Evolutionary conservation across 2,888 invertebrate genomes (phyloP).

Genomic region (Tachina lurida): DNA sequence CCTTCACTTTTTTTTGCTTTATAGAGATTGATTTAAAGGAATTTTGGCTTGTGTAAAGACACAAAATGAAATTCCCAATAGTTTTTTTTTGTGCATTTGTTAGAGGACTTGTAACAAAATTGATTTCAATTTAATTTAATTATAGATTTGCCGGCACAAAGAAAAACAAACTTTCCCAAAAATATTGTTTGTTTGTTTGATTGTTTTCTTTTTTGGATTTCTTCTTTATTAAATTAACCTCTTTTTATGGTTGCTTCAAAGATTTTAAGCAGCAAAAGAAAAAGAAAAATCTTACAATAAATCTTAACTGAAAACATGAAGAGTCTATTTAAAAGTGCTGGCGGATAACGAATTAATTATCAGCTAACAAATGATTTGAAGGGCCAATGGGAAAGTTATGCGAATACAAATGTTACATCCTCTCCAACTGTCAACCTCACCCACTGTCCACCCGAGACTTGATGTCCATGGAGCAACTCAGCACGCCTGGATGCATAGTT

Average conservation of each 20-base stretch:
- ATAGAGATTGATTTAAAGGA: slow-evolving; percentile 33
- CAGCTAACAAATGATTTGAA: background rate
- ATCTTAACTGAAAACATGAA: slow-evolving; percentile 34
- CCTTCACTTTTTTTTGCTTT: background rate
- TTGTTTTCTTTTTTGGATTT: background rate
- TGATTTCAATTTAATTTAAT: slow-evolving; percentile 65
- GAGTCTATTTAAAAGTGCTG: background rate
- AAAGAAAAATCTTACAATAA: slow-evolving; percentile 22
- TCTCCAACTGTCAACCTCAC: too few species aligned
- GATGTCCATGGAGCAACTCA: too few species aligned
- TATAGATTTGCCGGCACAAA: slow-evolving; percentile 22
- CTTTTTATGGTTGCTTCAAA: slow-evolving; percentile 36
- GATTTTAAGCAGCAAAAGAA: background rate
- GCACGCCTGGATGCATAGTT: too few species aligned
- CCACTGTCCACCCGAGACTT: too few species aligned
- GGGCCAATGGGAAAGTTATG: too few species aligned
- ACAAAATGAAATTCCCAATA: background rate
- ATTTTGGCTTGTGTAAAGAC: slow-evolving; percentile 10
- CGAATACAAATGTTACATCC: too few species aligned
- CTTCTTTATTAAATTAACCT: slow-evolving; percentile 34
- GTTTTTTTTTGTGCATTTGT: slow-evolving; percentile 3
- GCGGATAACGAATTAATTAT: slow-evolving; percentile 9
- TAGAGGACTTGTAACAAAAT: slow-evolving; percentile 39
- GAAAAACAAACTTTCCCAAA: slow-evolving; percentile 25
- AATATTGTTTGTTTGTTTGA: too few species aligned